phyloP scores from a whole-genome alignment of 2,113 vertebrate species.

The Noctilio leporinus region DNA sequence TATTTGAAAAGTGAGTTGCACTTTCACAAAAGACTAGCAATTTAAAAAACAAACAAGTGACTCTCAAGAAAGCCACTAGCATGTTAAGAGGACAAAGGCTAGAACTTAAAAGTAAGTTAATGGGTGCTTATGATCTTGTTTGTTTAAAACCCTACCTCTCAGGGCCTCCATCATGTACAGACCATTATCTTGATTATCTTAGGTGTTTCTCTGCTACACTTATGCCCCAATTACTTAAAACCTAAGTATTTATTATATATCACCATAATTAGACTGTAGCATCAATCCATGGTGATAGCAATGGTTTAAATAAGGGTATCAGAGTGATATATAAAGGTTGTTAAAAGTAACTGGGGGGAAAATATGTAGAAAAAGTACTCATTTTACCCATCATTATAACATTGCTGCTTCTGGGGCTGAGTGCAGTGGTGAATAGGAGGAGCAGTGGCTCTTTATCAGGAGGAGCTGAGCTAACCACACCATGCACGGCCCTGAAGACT shows the following conservation, averaged over 20 bases:
- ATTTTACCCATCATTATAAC: not conserved
- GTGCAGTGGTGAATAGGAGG: fast-evolving
- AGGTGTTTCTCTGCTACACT: not conserved
- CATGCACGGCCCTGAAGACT: not conserved
- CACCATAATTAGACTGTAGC: not conserved
- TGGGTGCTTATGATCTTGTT: not conserved
- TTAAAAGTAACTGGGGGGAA: not conserved
- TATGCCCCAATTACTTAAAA: not conserved
- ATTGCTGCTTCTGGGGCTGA: not conserved
- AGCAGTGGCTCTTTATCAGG: not conserved
- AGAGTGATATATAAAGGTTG: not conserved
- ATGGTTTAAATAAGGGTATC: not conserved
- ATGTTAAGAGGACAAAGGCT: not conserved
- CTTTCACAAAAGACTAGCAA: not conserved
- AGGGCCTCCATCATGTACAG: not conserved
- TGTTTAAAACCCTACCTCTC: not conserved
- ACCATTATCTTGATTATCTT: not conserved
- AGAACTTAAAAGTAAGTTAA: not conserved
- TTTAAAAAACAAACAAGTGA: not conserved
- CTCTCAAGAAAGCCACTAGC: not conserved
- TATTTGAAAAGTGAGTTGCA: not conserved
- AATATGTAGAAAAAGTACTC: not conserved
- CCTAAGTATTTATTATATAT: not conserved
- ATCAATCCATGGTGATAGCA: not conserved
- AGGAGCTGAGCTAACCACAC: fast-evolving